These are phyloP conservation scores for Spheniscus humboldti DNA, from an alignment of 2,797 vertebrate species.

Conservation along the genomic window DNA sequence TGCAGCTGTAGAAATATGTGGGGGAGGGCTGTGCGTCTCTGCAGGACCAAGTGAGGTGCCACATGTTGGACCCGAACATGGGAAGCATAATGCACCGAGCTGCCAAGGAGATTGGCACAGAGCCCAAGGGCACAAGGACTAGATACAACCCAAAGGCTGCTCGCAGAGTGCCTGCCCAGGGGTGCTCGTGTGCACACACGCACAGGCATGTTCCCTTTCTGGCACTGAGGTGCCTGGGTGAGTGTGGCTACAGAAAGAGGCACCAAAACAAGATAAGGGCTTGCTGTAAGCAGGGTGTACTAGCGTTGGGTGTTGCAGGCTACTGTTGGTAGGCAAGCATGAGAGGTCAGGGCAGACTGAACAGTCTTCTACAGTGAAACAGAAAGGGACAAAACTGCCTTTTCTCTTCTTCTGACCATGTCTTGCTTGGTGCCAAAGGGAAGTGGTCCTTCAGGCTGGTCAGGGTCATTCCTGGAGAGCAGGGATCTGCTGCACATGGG, in stretches of 20 bases:
- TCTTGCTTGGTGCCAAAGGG: neutral
- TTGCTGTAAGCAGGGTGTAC: neutral
- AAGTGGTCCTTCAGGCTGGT: neutral
- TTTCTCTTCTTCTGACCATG: neutral
- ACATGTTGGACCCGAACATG: fast-evolving
- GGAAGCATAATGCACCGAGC: neutral
- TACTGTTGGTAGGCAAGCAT: neutral
- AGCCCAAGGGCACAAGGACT: neutral
- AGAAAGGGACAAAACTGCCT: neutral
- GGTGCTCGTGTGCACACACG: fast-evolving
- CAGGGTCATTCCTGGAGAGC: neutral
- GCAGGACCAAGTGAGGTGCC: neutral
- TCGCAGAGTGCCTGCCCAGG: fast-evolving
- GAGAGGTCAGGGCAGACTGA: neutral
- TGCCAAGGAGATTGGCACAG: neutral
- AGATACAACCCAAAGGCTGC: neutral
- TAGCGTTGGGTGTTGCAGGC: neutral
- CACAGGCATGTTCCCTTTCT: neutral
- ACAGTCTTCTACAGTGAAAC: neutral
- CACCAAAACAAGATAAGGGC: neutral
- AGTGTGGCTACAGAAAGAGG: neutral
- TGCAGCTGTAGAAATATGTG: neutral
- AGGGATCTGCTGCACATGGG: neutral
- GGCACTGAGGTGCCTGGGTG: neutral
- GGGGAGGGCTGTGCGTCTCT: neutral